Conservation (phyloP, 2,113 vertebrate species). For the Desmodus rotundus region DNA sequence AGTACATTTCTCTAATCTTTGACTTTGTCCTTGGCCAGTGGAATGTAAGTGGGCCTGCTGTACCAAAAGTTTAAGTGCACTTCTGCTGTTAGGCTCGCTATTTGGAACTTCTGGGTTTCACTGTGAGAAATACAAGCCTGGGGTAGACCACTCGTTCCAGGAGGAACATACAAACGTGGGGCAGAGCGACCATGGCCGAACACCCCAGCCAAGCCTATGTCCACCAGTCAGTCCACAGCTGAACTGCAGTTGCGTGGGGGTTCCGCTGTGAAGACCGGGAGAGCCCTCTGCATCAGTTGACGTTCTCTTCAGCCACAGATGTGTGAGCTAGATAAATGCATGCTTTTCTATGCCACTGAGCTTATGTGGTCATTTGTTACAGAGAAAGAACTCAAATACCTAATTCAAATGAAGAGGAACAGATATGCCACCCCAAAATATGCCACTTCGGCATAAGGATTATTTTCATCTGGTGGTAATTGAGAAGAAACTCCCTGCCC, state of each 20-base stretch:
- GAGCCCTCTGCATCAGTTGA: neutral
- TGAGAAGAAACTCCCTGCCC: neutral
- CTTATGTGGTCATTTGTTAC: neutral
- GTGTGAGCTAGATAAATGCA: neutral
- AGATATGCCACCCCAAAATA: neutral
- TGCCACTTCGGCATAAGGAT: no score
- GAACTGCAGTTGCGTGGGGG: accelerated
- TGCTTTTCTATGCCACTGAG: neutral
- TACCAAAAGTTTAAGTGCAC: neutral
- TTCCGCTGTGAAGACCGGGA: neutral
- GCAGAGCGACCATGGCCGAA: neutral
- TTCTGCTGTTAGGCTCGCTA: neutral
- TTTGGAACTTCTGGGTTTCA: neutral
- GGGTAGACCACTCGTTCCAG: neutral
- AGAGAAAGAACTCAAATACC: neutral
- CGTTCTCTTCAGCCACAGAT: no score
- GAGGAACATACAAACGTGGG: neutral
- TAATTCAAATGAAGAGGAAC: neutral
- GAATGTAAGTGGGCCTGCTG: neutral
- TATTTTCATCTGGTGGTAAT: no score
- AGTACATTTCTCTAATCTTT: neutral
- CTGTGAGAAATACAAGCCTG: neutral
- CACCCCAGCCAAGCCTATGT: accelerated
- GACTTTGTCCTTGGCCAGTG: neutral
- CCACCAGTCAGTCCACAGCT: no score